A percentile compares a stretch with the other conserved stretches of the same genome.
Evolutionary conservation across 2,888 invertebrate genomes (phyloP).

Genomic region (Zelleria hepariella): DNA sequence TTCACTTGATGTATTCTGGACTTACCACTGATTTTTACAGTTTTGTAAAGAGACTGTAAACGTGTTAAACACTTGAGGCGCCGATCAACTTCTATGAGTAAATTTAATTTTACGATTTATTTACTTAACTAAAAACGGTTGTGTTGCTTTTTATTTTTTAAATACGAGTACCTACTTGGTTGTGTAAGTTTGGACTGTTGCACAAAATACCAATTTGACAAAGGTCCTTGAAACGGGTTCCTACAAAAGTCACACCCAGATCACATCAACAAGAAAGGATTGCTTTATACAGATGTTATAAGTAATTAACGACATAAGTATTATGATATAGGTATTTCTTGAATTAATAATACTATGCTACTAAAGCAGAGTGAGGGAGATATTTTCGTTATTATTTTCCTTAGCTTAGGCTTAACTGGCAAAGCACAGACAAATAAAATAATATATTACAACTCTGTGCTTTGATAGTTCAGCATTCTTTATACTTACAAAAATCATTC

Average conservation of each 20-base stretch:
- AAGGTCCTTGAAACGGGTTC: conserved; percentile 30
- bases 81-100: no score
- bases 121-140: no score
- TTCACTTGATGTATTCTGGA: no score
- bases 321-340: no score
- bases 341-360: no score
- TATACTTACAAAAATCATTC: conserved; percentile 39
- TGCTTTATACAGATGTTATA: not conserved
- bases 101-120: no score
- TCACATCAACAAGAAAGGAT: conserved; percentile 44
- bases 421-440: conserved; percentile 45
- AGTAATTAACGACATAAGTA: no score
- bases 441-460: conserved; percentile 34
- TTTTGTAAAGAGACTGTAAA: no score
- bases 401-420: conserved; percentile 67
- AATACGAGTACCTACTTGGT: no score
- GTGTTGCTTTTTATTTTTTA: no score
- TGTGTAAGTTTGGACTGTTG: not conserved
- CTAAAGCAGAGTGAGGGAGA: conserved; percentile 24
- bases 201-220: conserved; percentile 42
- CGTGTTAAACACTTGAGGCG: no score
- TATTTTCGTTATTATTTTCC: conserved; percentile 49
- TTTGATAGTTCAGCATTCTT: conserved; percentile 66
- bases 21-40: no score
- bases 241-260: conserved; percentile 63